Evolutionary conservation across 2,888 invertebrate species (phyloP).

Genomic region (Macropis europaea): DNA sequence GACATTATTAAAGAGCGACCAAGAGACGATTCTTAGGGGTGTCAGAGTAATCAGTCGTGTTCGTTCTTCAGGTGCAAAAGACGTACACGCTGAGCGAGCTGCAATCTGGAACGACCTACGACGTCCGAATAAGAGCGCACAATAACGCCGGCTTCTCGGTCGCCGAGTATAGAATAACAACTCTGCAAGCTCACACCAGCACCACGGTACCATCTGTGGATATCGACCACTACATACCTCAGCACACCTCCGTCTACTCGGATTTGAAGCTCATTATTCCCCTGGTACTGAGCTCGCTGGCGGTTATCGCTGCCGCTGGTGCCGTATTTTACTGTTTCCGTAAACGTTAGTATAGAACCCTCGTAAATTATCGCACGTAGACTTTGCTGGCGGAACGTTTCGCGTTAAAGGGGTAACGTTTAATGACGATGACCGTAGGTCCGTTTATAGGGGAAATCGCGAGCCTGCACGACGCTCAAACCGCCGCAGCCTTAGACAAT

Average conservation of each 20-base stretch:
- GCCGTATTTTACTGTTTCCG: conserved; percentile 78
- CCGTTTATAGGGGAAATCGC: conserved; percentile 81
- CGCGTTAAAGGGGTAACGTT: conserved; percentile 16
- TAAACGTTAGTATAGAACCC: conserved; percentile 71
- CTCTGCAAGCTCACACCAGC: conserved; percentile 89
- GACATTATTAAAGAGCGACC: neutral
- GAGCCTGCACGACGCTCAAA: conserved; percentile 77
- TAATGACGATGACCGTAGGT: conserved; percentile 78
- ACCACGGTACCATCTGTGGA: conserved; percentile 74
- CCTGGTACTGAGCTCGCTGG: conserved; percentile 75
- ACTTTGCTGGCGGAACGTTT: neutral
- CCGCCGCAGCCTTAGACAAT: conserved; percentile 78
- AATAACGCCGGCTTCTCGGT: conserved; percentile 93
- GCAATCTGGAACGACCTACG: conserved; percentile 84
- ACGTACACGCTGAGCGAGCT: conserved; percentile 90
- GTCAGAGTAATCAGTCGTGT: conserved; percentile 5
- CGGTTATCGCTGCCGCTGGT: conserved; percentile 76
- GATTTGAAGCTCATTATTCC: conserved; percentile 77
- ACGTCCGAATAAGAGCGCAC: conserved; percentile 84
- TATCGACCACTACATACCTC: conserved; percentile 77
- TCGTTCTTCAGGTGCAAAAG: conserved; percentile 82
- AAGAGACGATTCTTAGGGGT: neutral
- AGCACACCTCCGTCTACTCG: conserved; percentile 75
- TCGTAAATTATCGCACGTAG: neutral
- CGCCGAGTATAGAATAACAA: conserved; percentile 92